Percentiles rank a stretch among this genome's conserved stretches.
phyloP scores from a whole-genome alignment of 2,888 invertebrate genomes.

The Nipponacmea schrenckii region DNA sequence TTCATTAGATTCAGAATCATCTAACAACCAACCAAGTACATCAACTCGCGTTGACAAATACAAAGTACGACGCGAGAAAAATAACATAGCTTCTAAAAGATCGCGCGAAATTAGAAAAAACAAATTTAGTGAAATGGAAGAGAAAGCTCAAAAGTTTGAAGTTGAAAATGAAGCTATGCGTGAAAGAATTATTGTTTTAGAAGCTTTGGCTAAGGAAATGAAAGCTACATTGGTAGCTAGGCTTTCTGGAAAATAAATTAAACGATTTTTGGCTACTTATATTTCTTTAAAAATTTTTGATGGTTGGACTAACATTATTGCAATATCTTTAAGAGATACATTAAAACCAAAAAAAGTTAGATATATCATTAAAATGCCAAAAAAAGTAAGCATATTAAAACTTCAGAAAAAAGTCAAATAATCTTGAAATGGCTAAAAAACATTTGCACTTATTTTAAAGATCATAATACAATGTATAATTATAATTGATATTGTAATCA shows the following conservation, averaged over 20 bases:
- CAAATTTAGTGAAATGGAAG: conserved; percentile 58
- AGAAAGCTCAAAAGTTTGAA: conserved; percentile 49
- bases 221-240: conserved; percentile 56
- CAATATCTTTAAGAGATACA: too few species aligned
- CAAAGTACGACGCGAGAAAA: conserved; percentile 54
- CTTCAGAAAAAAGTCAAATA: too few species aligned
- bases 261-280: too few species aligned
- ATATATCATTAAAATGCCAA: too few species aligned
- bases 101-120: conserved; percentile 58
- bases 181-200: conserved; percentile 53
- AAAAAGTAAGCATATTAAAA: too few species aligned
- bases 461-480: too few species aligned
- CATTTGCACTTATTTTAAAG: too few species aligned
- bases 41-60: conserved; percentile 37
- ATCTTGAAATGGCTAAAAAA: too few species aligned
- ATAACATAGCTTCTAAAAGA: conserved; percentile 61
- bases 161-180: conserved; percentile 49
- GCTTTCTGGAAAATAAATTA: conserved; percentile 44
- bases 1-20: conserved; percentile 17
- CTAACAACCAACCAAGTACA: neutral
- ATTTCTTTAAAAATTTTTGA: too few species aligned
- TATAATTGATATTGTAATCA: too few species aligned
- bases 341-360: too few species aligned
- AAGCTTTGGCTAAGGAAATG: conserved; percentile 59
- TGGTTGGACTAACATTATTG: too few species aligned